phyloP scores from a whole-genome alignment of 2,797 vertebrate genomes.

The Pelochelys cantorii region DNA sequence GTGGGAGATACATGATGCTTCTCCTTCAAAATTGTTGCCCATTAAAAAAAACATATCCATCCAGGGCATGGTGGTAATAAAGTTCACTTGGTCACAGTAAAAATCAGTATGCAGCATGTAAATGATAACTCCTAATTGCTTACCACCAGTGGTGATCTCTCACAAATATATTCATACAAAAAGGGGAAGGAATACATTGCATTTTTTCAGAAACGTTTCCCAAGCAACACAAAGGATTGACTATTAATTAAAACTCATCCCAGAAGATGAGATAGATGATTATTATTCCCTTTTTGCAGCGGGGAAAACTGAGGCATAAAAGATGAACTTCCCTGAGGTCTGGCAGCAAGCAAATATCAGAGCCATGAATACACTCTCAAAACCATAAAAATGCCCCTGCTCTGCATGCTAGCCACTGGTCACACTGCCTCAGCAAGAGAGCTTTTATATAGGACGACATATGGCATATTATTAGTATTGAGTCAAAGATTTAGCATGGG shows the following conservation, averaged over 20 bases:
- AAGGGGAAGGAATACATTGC: not conserved
- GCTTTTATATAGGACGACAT: not conserved
- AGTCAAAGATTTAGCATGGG: not conserved
- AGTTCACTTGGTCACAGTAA: not conserved
- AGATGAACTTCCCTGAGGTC: not conserved
- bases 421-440: not conserved
- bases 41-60: not conserved
- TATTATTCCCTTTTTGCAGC: not conserved
- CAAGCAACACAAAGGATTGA: not conserved
- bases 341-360: not conserved
- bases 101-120: not conserved
- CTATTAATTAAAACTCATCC: no score
- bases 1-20: not conserved
- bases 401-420: not conserved
- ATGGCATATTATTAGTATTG: not conserved
- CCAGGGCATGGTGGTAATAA: not conserved
- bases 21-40: conserved; percentile 47
- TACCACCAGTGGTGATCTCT: not conserved
- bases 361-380: rapidly evolving
- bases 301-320: not conserved
- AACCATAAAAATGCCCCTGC: rapidly evolving
- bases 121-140: not conserved
- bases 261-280: not conserved
- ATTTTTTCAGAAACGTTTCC: not conserved
- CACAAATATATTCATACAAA: not conserved